A percentile compares a stretch with the other conserved stretches of the same genome.
Conservation (phyloP, 2,797 vertebrate genomes). For the Lepus townsendii region DNA sequence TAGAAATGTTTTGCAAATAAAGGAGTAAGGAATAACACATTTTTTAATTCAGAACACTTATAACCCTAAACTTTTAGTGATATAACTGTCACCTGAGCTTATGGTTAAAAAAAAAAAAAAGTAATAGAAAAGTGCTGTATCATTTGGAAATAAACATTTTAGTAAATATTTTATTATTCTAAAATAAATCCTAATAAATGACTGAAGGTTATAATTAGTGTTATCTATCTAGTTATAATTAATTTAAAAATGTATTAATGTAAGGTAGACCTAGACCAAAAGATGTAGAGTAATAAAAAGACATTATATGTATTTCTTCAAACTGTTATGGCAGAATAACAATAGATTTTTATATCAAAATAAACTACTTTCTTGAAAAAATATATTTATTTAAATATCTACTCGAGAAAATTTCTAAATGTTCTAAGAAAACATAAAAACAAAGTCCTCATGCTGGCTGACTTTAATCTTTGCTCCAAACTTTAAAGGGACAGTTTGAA, state of each 20-base stretch:
- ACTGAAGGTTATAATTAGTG: conserved; percentile 34
- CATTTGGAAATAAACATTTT: conserved; percentile 52
- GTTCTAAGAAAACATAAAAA: conserved; percentile 21
- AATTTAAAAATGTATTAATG: background rate
- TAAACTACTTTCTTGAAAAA: background rate
- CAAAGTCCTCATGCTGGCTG: background rate
- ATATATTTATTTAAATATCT: conserved; percentile 24
- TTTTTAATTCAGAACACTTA: conserved; percentile 74
- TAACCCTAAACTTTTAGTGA: conserved; percentile 62
- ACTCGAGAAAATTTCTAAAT: conserved; percentile 50
- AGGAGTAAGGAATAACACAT: conserved; percentile 54
- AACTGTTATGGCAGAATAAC: too few relatives aligned
- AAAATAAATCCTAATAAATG: conserved; percentile 42
- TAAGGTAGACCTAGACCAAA: too few relatives aligned
- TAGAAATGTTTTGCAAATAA: conserved; percentile 80
- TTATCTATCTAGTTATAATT: conserved; percentile 42
- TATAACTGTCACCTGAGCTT: conserved; percentile 42
- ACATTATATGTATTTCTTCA: too few relatives aligned
- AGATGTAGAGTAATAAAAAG: too few relatives aligned
- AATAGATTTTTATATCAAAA: too few relatives aligned
- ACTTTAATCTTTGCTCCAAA: background rate
- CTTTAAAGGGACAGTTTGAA: conserved; percentile 42
- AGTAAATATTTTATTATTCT: conserved; percentile 5
- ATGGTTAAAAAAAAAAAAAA: background rate
- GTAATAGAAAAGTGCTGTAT: conserved; percentile 9